Conservation (phyloP, 1,140 invertebrate genomes). For the Bombus pascuorum region DNA sequence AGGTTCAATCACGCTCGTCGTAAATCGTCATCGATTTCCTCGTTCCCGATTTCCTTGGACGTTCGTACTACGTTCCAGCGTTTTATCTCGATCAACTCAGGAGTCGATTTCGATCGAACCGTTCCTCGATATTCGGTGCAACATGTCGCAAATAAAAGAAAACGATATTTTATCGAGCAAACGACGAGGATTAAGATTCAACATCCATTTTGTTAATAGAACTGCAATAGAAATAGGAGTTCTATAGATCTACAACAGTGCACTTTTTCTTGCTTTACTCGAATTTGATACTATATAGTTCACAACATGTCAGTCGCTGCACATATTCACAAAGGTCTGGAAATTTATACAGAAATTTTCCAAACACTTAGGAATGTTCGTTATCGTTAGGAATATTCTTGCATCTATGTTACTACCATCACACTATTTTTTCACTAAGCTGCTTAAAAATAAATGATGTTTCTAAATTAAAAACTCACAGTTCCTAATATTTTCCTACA, state of each 20-base stretch:
- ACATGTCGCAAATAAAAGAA: neutral
- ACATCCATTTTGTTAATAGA: neutral
- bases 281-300: too few relatives aligned
- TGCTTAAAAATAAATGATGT: too few relatives aligned
- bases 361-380: too few relatives aligned
- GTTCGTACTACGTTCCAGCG: conserved; percentile 32
- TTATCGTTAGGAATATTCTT: too few relatives aligned
- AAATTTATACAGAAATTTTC: too few relatives aligned
- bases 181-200: neutral
- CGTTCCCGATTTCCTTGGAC: conserved; percentile 22
- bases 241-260: neutral
- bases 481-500: neutral
- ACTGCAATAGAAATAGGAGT: neutral
- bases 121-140: neutral
- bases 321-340: too few relatives aligned
- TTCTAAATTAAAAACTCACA: too few relatives aligned
- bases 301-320: too few relatives aligned
- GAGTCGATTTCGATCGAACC: neutral
- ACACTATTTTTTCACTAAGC: too few relatives aligned
- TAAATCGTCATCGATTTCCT: conserved; percentile 46
- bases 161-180: neutral
- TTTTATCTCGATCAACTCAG: conserved; percentile 21
- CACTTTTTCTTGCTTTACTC: too few relatives aligned
- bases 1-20: conserved; percentile 47
- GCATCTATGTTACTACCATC: too few relatives aligned